These are phyloP conservation scores for Intellagama lesueurii DNA, from an alignment of 2,797 vertebrate genomes.

Conservation along the genomic window DNA sequence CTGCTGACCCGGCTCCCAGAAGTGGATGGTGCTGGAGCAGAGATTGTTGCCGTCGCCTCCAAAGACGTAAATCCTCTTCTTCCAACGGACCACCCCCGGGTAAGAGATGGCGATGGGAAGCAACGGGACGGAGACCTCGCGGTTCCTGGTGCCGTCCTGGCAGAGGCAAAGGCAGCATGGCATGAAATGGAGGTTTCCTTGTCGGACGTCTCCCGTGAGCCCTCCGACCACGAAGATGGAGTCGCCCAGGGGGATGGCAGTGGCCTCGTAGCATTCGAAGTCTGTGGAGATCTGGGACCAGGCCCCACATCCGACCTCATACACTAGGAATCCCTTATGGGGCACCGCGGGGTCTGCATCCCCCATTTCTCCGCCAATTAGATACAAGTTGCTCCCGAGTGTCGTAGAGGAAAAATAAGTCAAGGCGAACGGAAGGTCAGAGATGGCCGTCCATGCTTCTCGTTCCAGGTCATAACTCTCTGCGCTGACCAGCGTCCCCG, in stretches of 20 bases:
- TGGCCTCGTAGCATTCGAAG: slow-evolving; percentile 28
- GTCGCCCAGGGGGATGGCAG: neutral
- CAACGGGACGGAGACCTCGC: neutral
- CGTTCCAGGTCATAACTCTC: slow-evolving; percentile 27
- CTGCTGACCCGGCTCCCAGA: slow-evolving; percentile 15
- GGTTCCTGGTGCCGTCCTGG: neutral
- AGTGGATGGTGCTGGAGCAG: slow-evolving; percentile 23
- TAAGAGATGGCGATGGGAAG: slow-evolving; percentile 32
- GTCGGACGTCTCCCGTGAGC: neutral
- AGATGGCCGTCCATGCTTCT: slow-evolving; percentile 1
- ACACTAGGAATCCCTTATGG: slow-evolving; percentile 29
- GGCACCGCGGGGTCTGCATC: neutral
- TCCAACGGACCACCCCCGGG: slow-evolving; percentile 15
- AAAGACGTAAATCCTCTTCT: slow-evolving; percentile 30
- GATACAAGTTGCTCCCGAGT: slow-evolving; percentile 3
- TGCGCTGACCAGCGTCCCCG: neutral
- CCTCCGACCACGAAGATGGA: slow-evolving; percentile 21
- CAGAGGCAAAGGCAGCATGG: slow-evolving; percentile 10
- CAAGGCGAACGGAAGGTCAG: slow-evolving; percentile 16
- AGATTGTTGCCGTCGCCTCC: slow-evolving; percentile 16
- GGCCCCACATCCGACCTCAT: neutral
- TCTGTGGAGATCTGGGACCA: slow-evolving; percentile 8
- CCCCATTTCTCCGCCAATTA: slow-evolving; percentile 28
- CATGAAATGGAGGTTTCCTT: neutral
- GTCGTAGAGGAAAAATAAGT: neutral